A percentile compares a stretch with the other conserved stretches of the same genome.
Evolutionary conservation across 2,113 vertebrate genomes (phyloP).

Genomic region (Pimephales promelas): DNA sequence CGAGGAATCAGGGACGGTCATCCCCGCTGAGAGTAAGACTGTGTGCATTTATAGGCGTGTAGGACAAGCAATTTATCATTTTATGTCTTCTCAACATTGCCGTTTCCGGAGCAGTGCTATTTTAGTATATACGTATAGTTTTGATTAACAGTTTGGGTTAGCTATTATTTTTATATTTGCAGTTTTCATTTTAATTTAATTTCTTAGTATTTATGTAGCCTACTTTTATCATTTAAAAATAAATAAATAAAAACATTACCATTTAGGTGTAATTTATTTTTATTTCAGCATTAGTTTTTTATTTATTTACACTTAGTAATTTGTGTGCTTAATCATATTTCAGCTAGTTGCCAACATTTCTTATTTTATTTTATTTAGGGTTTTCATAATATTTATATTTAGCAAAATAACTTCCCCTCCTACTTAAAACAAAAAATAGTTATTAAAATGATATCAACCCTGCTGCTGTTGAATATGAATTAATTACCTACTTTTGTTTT

Average conservation of each 20-base stretch:
- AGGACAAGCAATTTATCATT: background rate
- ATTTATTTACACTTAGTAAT: background rate
- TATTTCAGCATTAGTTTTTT: background rate
- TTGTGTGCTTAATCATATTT: background rate
- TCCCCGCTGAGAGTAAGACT: constrained; percentile 92
- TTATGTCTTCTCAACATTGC: background rate
- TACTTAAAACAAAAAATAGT: too few species aligned
- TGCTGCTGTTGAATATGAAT: background rate
- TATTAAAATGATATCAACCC: too few species aligned
- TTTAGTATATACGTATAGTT: background rate
- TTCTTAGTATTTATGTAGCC: too few species aligned
- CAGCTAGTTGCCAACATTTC: too few species aligned
- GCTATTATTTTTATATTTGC: background rate
- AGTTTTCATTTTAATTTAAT: too few species aligned
- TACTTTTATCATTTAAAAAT: too few species aligned
- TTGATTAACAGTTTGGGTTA: background rate
- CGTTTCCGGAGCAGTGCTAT: background rate
- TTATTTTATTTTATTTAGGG: too few species aligned
- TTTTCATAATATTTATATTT: too few species aligned
- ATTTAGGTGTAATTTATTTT: background rate
- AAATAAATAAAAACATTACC: too few species aligned
- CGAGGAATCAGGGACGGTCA: constrained; percentile 81
- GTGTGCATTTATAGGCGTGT: constrained; percentile 1
- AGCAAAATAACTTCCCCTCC: too few species aligned
- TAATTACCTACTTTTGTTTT: constrained; percentile 12